Conservation (phyloP, 1,140 invertebrate species). For the Cephus cinctus region DNA sequence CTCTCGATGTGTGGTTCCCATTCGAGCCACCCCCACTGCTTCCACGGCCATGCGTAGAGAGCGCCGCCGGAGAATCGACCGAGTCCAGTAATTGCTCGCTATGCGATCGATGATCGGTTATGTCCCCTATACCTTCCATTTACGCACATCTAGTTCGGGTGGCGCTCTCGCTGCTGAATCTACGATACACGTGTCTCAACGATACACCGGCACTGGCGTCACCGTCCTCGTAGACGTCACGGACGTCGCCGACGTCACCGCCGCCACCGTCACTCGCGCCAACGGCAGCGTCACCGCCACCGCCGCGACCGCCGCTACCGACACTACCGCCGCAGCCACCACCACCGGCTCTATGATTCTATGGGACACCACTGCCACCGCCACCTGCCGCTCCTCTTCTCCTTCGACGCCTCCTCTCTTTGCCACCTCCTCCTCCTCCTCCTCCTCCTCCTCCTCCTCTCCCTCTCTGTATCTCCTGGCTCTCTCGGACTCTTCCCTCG, state of each 20-base stretch:
- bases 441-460: neutral
- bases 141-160: constrained; percentile 51
- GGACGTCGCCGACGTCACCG: too few relatives aligned
- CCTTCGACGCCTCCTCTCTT: neutral
- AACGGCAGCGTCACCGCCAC: constrained; percentile 16
- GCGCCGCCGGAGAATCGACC: constrained; percentile 58
- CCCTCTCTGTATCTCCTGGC: neutral
- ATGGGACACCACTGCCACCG: constrained; percentile 5
- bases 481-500: neutral
- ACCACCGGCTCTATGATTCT: neutral
- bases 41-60: constrained; percentile 59
- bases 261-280: constrained; percentile 12
- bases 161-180: constrained; percentile 32
- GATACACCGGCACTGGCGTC: too few relatives aligned
- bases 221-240: too few relatives aligned
- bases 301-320: constrained; percentile 11
- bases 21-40: constrained; percentile 54
- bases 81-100: constrained; percentile 60
- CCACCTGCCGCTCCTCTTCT: neutral
- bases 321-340: constrained; percentile 12
- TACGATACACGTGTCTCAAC: too few relatives aligned
- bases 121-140: constrained; percentile 68
- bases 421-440: neutral
- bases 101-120: constrained; percentile 64
- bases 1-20: constrained; percentile 50